Base-by-base conservation (phyloP, 2,797 vertebrate genomes). In the Simalia tracyae region DNA sequence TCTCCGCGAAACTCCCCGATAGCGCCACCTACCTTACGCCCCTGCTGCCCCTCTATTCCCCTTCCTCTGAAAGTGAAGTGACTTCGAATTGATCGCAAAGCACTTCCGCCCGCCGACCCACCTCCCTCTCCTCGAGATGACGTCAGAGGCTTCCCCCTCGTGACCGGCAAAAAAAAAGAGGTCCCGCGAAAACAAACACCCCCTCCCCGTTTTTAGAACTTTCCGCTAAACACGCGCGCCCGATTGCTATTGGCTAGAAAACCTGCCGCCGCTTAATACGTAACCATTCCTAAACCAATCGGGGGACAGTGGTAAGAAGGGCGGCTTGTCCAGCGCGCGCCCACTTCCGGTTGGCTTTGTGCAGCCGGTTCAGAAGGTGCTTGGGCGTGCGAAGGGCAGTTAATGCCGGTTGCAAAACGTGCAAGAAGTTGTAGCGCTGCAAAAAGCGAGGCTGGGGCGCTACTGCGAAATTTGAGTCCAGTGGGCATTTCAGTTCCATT, bases 311-410 rank as follows among this genome's bases (percentile, higher is more conserved):
- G 31, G 14, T 59, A 6, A 19, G 31, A 19, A 36, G 31, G 60
- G 36, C 42, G 19, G n/a, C 19, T 22, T 3, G 3, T 24, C 26
- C 72, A 24, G 72, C 8, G 59, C 2, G 17, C 42, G 72, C 0
- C 15, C 1, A 9, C n/a, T 54, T 26, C 54, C 72, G 9, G 42
- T 24, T 46, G 19, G 9, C 31, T 19, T 50, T 66, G 26, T 50
- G 36, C 0, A 7, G 6, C 10, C 24, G 2, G 15, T 28, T 28
- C 22, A 17, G 84, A 1, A 2, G 1, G 6, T 2, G 14, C 22
- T 63, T 54, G 50, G 50, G 6, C 6, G 50, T 8, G 50, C 5
- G 5, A 54, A 1, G 50, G 6, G 6, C 50, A 7, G 8, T 54
- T 54, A 54, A 54, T 7, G 50, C 50, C 50, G 50, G 50, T 7